phyloP scores from a whole-genome alignment of 2,797 vertebrate genomes.

The Acanthopagrus latus region DNA sequence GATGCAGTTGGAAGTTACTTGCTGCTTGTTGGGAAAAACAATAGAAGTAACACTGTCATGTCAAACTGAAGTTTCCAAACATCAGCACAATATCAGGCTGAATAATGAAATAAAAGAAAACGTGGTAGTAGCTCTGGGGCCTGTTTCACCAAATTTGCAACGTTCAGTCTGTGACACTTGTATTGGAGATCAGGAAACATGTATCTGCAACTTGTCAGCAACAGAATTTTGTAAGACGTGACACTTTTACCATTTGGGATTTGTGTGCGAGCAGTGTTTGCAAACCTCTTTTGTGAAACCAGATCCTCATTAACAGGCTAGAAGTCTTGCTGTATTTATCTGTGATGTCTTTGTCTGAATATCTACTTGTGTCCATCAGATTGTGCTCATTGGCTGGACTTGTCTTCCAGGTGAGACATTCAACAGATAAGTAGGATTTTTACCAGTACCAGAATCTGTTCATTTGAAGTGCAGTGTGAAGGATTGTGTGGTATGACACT shows the following conservation, averaged over 20 bases:
- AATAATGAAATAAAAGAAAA: slow-evolving; percentile 11
- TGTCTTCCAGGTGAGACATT: slow-evolving; percentile 31
- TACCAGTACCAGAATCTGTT: slow-evolving; percentile 24
- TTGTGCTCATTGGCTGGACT: slow-evolving; percentile 24
- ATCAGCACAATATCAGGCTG: slow-evolving; percentile 10
- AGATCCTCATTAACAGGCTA: not conserved
- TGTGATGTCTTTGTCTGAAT: slow-evolving; percentile 5
- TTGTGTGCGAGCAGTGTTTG: not conserved
- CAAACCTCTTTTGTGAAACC: not conserved
- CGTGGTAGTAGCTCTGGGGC: not conserved
- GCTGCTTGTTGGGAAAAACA: slow-evolving; percentile 15
- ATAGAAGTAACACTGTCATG: not conserved
- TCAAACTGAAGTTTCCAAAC: not conserved
- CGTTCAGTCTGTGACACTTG: slow-evolving; percentile 11
- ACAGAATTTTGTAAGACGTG: not conserved
- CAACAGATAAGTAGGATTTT: slow-evolving; percentile 22
- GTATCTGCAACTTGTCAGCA: slow-evolving; percentile 10
- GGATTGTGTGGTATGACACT: slow-evolving; percentile 20
- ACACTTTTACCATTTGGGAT: not conserved
- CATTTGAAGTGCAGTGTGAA: slow-evolving; percentile 34
- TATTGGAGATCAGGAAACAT: not conserved
- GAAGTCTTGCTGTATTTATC: slow-evolving; percentile 2
- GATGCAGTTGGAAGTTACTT: not conserved
- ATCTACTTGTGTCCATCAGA: slow-evolving; percentile 7
- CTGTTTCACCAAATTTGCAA: not conserved